phyloP scores from a whole-genome alignment of 2,888 invertebrate genomes.

The Pasiphila rectangulata region DNA sequence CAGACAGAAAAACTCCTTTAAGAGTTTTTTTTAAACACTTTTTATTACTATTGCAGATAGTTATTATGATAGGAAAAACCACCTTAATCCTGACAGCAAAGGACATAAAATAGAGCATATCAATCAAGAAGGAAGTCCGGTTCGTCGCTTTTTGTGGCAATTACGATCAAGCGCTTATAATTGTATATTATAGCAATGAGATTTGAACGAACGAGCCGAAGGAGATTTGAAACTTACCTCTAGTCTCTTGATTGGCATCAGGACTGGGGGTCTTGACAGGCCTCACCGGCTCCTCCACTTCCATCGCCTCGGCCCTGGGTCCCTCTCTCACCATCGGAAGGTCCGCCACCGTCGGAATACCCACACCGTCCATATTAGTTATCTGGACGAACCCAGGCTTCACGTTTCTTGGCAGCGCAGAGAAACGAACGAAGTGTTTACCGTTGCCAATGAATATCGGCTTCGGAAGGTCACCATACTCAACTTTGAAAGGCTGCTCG shows the following conservation, averaged over 20 bases:
- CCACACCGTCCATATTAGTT: constrained; percentile 86
- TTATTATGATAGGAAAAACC: too few relatives aligned
- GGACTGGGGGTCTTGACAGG: constrained; percentile 63
- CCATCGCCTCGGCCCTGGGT: constrained; percentile 45
- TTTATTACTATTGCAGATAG: too few relatives aligned
- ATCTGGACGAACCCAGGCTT: constrained; percentile 86
- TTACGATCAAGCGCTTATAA: too few relatives aligned
- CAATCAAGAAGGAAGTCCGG: too few relatives aligned
- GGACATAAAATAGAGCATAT: too few relatives aligned
- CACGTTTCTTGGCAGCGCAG: constrained; percentile 87
- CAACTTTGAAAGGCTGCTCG: constrained; percentile 87
- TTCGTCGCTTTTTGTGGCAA: too few relatives aligned
- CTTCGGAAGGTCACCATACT: constrained; percentile 92
- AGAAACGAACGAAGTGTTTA: constrained; percentile 90
- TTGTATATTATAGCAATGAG: too few relatives aligned
- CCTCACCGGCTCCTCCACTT: constrained; percentile 46
- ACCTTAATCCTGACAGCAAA: too few relatives aligned
- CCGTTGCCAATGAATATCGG: constrained; percentile 87
- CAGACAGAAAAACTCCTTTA: too few relatives aligned
- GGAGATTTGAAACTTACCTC: constrained; percentile 55
- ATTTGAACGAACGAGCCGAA: too few relatives aligned
- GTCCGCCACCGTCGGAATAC: constrained; percentile 35
- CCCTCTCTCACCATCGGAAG: constrained; percentile 35
- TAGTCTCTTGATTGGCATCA: constrained; percentile 53
- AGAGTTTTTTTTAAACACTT: too few relatives aligned